These are phyloP conservation scores for Schizopygopsis pylzovi DNA, from an alignment of 2,797 vertebrate species.

Conservation along the genomic window DNA sequence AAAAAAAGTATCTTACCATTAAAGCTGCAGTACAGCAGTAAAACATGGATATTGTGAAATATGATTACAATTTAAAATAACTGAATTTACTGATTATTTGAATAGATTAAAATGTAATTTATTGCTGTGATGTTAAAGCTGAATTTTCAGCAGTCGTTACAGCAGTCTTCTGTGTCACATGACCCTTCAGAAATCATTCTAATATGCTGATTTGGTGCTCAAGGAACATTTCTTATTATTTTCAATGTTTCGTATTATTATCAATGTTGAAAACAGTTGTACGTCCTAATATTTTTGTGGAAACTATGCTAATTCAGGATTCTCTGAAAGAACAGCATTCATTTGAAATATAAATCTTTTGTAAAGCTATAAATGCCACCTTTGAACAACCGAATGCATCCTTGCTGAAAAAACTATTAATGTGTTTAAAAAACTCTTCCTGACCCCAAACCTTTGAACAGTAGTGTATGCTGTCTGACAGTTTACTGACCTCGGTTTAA, in stretches of 20 bases:
- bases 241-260: too few relatives aligned
- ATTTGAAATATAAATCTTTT: too few relatives aligned
- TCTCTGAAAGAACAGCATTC: too few relatives aligned
- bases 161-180: neutral
- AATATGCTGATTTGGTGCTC: too few relatives aligned
- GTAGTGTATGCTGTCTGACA: too few relatives aligned
- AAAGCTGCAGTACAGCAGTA: neutral
- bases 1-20: neutral
- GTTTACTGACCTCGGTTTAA: conserved; percentile 78
- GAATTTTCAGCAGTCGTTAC: too few relatives aligned
- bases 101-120: neutral
- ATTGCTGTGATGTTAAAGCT: neutral
- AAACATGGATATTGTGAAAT: too few relatives aligned
- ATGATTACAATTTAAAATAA: neutral
- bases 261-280: neutral
- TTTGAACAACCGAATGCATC: neutral
- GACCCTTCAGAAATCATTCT: neutral
- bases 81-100: neutral
- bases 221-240: too few relatives aligned
- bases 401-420: neutral
- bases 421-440: neutral
- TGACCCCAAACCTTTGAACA: neutral
- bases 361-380: neutral
- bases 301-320: too few relatives aligned
- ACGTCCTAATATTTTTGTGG: too few relatives aligned